Conservation (phyloP, 2,888 invertebrate genomes). For the Malthinus flaveolus region DNA sequence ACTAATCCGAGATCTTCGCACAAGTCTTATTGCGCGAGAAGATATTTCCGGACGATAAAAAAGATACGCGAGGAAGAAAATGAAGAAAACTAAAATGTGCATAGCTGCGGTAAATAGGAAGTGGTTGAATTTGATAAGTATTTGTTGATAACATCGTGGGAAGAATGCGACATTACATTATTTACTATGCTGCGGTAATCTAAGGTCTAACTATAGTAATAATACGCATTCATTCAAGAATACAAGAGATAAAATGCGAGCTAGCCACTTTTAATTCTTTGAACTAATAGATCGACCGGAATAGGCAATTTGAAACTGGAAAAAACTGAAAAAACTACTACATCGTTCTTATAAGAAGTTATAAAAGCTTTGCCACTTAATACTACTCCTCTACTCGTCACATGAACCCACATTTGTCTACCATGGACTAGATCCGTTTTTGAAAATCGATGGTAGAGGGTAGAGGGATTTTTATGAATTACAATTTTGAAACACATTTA, state of each 20-base stretch:
- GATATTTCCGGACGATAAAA: slow-evolving; percentile 15
- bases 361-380: too few relatives aligned
- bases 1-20: background rate
- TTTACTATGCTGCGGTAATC: slow-evolving; percentile 2
- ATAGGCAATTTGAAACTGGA: too few relatives aligned
- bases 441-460: too few relatives aligned
- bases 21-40: slow-evolving; percentile 6
- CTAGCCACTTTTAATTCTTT: too few relatives aligned
- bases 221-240: background rate
- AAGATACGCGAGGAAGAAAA: slow-evolving; percentile 8
- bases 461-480: too few relatives aligned
- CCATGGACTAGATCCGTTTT: too few relatives aligned
- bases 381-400: too few relatives aligned
- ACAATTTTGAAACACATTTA: too few relatives aligned
- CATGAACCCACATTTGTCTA: too few relatives aligned
- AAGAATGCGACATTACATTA: background rate
- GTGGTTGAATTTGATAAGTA: slow-evolving; percentile 26
- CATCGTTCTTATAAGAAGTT: too few relatives aligned
- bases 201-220: background rate
- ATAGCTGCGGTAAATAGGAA: slow-evolving; percentile 26
- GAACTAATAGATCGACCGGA: too few relatives aligned
- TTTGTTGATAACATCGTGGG: slow-evolving; percentile 18
- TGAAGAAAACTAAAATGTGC: slow-evolving; percentile 8
- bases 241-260: background rate
- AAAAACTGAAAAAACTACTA: too few relatives aligned